A percentile compares a stretch with the other conserved stretches of the same genome.
phyloP scores from a whole-genome alignment of 2,113 vertebrate species.

The Xenopus borealis region DNA sequence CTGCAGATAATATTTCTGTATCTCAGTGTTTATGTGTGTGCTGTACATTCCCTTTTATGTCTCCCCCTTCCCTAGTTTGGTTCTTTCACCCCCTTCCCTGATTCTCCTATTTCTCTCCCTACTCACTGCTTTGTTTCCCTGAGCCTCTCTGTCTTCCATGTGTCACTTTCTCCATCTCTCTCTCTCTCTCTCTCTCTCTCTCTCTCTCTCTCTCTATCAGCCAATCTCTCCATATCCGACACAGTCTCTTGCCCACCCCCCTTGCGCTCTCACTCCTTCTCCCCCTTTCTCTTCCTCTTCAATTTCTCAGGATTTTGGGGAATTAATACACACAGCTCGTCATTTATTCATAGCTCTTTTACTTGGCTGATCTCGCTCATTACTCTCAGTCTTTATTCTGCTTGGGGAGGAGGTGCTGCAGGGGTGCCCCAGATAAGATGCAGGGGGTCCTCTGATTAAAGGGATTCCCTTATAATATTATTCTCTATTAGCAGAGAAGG shows the following conservation, averaged over 20 bases:
- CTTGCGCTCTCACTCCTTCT: neutral
- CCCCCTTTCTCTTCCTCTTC: neutral
- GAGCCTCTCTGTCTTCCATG: no score
- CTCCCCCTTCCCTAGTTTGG: no score
- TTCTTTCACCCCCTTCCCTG: no score
- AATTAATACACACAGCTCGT: slow-evolving; percentile 29
- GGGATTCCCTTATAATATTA: neutral
- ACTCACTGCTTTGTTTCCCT: no score
- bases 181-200: neutral
- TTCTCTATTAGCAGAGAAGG: no score
- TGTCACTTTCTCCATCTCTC: neutral
- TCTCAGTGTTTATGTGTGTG: no score
- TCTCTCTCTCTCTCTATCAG: no score
- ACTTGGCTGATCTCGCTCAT: slow-evolving; percentile 23
- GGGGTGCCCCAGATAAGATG: neutral
- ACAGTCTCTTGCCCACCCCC: neutral
- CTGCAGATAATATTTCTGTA: no score
- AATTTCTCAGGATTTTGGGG: slow-evolving; percentile 16
- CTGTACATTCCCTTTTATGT: no score
- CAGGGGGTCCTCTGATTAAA: neutral
- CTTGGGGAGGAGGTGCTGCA: neutral
- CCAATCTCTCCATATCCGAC: neutral
- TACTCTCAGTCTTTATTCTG: slow-evolving; percentile 1
- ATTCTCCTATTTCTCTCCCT: no score
- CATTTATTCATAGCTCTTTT: slow-evolving; percentile 39